Base-by-base conservation (phyloP, 2,797 vertebrate genomes). In the Etheostoma nigrum region DNA sequence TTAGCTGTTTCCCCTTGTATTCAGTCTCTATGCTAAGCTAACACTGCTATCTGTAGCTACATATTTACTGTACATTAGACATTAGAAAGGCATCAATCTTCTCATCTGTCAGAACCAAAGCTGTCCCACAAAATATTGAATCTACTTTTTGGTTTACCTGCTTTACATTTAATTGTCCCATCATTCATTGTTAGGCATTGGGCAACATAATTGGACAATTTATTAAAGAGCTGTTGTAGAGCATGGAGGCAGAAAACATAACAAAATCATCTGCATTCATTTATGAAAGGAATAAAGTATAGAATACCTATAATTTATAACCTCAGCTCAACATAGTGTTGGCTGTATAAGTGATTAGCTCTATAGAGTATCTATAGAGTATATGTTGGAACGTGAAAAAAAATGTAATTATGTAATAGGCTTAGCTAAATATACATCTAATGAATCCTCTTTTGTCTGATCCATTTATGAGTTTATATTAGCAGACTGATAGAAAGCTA, bases 401-500 rank as follows among this genome's bases (percentile, higher is more conserved):
- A 33, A 58, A n/a, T 13, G 5, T 14, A 18, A 54, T 75, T 47
- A 53, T 72, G 53, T 19, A 72, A 82, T 23, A 66, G 55, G 42
- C 27, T 71, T 42, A 51, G 51, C 55, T 81, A 74, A 76, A 73
- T 74, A 64, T 73, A 59, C 6, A 60, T 67, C 52, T 78, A 79
- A 88, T 71, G 18, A 85, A 84, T 76, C 82, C 42, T 79, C 51
- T 79, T 80, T 52, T 33, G 65, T 67, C 67, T 55, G 42, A 62
- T 69, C 19, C 30, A 73, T 74, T 83, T 72, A 78, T 77, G 58
- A 62, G 81, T 83, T 77, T 67, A 67, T 74, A 84, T 76, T 63
- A 53, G 44, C 42, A 71, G 59, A 52, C 66, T 62, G 63, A 76
- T 60, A 77, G 64, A 67, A 45, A 72, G 63, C 36, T 76, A 82